phyloP scores from a whole-genome alignment of 2,797 vertebrate species.

The Aplochiton taeniatus region DNA sequence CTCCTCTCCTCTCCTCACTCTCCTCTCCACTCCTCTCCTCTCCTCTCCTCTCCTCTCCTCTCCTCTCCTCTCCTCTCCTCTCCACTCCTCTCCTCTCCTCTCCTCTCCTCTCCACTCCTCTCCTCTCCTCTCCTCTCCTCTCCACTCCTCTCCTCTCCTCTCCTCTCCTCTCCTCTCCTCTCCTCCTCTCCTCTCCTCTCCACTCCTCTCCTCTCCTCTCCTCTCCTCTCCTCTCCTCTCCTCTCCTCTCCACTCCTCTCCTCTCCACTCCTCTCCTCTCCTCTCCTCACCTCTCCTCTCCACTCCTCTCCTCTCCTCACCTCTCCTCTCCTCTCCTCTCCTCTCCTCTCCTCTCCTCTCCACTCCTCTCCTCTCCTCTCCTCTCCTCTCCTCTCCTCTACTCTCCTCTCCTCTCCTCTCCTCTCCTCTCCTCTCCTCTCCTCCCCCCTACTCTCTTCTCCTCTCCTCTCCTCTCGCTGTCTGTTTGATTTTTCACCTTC shows the following conservation, averaged over 20 bases:
- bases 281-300: neutral
- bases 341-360: too few species aligned
- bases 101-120: neutral
- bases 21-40: too few species aligned
- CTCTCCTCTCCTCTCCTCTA: neutral
- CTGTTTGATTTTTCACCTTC: neutral
- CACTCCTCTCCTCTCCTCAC: too few species aligned
- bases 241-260: too few species aligned
- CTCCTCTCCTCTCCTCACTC: too few species aligned
- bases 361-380: too few species aligned
- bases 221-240: neutral
- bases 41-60: too few species aligned
- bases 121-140: too few species aligned
- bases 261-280: neutral
- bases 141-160: neutral
- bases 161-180: neutral
- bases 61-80: neutral
- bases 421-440: neutral
- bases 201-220: neutral
- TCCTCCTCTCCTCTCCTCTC: neutral
- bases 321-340: neutral
- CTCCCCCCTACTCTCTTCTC: neutral
- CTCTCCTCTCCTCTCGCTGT: neutral
- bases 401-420: neutral
- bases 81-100: neutral